These are phyloP conservation scores for Heliconius nattereri DNA, from an alignment of 1,140 invertebrate species.

Conservation along the genomic window DNA sequence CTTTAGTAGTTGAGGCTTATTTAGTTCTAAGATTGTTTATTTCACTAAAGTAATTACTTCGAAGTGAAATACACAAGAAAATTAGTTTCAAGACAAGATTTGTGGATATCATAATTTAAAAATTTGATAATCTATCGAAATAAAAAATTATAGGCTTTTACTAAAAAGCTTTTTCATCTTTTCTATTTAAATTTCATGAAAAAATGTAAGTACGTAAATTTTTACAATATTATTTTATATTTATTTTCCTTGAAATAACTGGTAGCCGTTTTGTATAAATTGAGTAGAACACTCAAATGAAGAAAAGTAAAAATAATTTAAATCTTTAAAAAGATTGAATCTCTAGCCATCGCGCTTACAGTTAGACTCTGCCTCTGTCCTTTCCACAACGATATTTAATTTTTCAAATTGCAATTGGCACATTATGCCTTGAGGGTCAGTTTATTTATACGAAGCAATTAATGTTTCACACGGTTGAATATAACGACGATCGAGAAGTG, in stretches of 20 bases:
- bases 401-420: neutral
- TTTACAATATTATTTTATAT: too few relatives aligned
- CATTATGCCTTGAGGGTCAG: neutral
- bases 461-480: neutral
- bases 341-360: too few relatives aligned
- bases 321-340: too few relatives aligned
- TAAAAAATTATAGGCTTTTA: neutral
- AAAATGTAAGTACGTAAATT: too few relatives aligned
- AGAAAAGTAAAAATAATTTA: too few relatives aligned
- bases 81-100: neutral
- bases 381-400: neutral
- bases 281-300: too few relatives aligned
- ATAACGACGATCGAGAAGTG: constrained; percentile 2
- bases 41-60: constrained; percentile 20
- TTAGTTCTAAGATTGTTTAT: constrained; percentile 21
- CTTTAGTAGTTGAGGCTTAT: neutral
- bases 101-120: neutral
- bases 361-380: neutral
- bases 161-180: neutral
- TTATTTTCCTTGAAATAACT: too few relatives aligned
- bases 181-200: too few relatives aligned
- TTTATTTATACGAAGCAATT: neutral
- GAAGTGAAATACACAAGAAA: neutral
- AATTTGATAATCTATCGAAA: neutral
- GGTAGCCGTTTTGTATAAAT: too few relatives aligned